phyloP scores from a whole-genome alignment of 2,797 vertebrate genomes.

The Salarias fasciatus region DNA sequence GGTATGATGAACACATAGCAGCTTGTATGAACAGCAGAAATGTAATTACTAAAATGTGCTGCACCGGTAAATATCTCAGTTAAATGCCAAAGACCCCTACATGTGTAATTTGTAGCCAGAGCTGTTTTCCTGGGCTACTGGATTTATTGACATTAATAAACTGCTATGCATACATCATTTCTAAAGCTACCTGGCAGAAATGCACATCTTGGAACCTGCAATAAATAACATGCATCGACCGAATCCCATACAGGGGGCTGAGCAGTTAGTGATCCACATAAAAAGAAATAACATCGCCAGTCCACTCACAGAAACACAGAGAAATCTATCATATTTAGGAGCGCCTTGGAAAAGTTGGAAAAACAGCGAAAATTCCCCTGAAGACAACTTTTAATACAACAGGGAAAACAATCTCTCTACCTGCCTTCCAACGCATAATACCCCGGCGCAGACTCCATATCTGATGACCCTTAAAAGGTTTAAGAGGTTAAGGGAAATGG shows the following conservation, averaged over 20 bases:
- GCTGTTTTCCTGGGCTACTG: constrained; percentile 52
- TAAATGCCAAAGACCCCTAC: constrained; percentile 65
- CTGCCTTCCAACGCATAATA: background rate
- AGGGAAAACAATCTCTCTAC: background rate
- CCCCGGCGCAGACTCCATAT: background rate
- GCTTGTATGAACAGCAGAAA: constrained; percentile 71
- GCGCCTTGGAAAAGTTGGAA: constrained; percentile 7
- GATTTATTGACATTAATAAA: constrained; percentile 71
- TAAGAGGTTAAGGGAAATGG: constrained; percentile 6
- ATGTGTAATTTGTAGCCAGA: constrained; percentile 70
- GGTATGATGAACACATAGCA: constrained; percentile 61
- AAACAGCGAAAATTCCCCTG: background rate
- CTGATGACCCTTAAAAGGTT: constrained; percentile 21
- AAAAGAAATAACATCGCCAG: constrained; percentile 43
- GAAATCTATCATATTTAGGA: constrained; percentile 32
- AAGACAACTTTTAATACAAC: background rate
- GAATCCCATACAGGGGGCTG: constrained; percentile 46
- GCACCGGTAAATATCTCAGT: constrained; percentile 72
- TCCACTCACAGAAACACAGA: constrained; percentile 19
- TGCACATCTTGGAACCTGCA: constrained; percentile 36
- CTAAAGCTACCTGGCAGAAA: constrained; percentile 61
- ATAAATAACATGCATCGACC: constrained; percentile 60
- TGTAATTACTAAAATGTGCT: constrained; percentile 79
- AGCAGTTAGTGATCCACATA: constrained; percentile 45
- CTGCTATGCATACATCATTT: constrained; percentile 50